Conservation (phyloP, 2,888 invertebrate genomes). For the Ennomos quercinarius region DNA sequence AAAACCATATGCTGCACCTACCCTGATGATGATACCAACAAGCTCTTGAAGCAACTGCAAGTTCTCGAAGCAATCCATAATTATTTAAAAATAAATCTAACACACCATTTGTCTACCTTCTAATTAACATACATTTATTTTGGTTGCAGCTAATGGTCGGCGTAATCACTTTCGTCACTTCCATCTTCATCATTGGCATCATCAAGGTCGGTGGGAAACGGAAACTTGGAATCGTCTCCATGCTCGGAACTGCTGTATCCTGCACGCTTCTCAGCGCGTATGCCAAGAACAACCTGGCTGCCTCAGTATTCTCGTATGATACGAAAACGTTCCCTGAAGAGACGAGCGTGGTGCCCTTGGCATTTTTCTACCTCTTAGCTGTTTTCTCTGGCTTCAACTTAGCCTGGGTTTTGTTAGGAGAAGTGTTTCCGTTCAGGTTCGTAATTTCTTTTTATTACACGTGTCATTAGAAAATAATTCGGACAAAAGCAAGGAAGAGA, state of each 20-base stretch:
- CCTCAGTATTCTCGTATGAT: constrained; percentile 75
- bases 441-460: constrained; percentile 13
- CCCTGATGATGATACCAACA: too few relatives aligned
- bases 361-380: constrained; percentile 69
- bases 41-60: too few relatives aligned
- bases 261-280: constrained; percentile 76
- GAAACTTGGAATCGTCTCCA: constrained; percentile 72
- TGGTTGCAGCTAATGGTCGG: constrained; percentile 74
- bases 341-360: constrained; percentile 68
- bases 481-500: too few relatives aligned
- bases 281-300: constrained; percentile 61
- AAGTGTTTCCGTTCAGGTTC: constrained; percentile 86
- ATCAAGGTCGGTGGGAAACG: constrained; percentile 79
- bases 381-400: constrained; percentile 72
- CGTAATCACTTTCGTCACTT: constrained; percentile 72
- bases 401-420: constrained; percentile 85
- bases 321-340: constrained; percentile 66
- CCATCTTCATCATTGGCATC: constrained; percentile 66
- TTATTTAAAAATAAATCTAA: too few relatives aligned
- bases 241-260: constrained; percentile 69
- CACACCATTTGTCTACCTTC: background rate
- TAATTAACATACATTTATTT: constrained; percentile 10
- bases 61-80: too few relatives aligned
- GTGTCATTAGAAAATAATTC: too few relatives aligned
- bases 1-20: too few relatives aligned